phyloP scores from a whole-genome alignment of 2,113 vertebrate species.

The Brachyistius frenatus region DNA sequence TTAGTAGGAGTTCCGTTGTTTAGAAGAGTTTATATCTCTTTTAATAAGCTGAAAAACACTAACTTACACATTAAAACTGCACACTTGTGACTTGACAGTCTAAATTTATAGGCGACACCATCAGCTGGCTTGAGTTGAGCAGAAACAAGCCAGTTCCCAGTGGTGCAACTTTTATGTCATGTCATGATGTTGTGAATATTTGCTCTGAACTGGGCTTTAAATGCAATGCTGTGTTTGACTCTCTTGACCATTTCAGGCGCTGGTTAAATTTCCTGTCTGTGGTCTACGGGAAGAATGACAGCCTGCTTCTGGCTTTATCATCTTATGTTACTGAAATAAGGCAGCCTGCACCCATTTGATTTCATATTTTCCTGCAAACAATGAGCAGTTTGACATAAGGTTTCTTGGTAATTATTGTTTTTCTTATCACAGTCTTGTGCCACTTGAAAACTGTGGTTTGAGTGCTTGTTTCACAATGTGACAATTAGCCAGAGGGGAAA shows the following conservation, averaged over 20 bases:
- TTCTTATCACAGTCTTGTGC: slow-evolving; percentile 13
- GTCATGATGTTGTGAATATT: no score
- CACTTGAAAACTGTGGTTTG: slow-evolving; percentile 13
- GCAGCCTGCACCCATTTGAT: slow-evolving; percentile 3
- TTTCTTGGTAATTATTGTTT: slow-evolving; percentile 36
- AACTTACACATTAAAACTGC: no score
- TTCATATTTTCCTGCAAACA: slow-evolving; percentile 26
- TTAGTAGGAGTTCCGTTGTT: no score
- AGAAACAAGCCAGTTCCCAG: no score
- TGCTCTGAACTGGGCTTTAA: no score
- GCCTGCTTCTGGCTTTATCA: slow-evolving; percentile 15
- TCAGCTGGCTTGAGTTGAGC: no score
- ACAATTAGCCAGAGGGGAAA: slow-evolving; percentile 34
- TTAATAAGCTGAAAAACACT: no score
- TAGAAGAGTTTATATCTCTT: no score
- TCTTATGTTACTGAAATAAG: slow-evolving; percentile 21
- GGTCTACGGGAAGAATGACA: slow-evolving; percentile 3
- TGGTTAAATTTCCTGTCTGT: slow-evolving; percentile 32
- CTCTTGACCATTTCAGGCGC: neutral
- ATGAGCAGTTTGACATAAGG: slow-evolving; percentile 9
- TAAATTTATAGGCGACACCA: no score
- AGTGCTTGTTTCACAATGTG: slow-evolving; percentile 32
- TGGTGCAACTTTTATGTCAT: no score
- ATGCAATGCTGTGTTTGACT: slow-evolving; percentile 13
- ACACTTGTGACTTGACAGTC: no score